Evolutionary conservation across 2,797 vertebrate genomes (phyloP), one percentile per base, ranked within the genome.

Genomic region (Anniella stebbinsi): DNA sequence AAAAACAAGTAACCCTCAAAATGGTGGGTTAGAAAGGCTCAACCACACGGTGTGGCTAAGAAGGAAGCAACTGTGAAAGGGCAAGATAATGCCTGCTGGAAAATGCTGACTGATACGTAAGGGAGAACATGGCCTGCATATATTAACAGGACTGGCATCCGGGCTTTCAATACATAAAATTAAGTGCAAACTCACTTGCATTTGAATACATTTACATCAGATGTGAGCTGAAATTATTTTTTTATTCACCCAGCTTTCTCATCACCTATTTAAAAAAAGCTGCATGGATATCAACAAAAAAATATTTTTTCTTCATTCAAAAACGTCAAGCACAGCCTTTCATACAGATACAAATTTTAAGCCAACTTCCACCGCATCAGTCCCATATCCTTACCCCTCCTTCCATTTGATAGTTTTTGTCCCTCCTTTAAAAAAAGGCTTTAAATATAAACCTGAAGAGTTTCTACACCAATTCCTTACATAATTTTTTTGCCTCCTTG

Each of bases 261-360:
- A 25, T 18, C 81, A 78, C 80, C 54, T 4, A 1, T 21, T n/a
- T 60, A 7, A 81, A 45, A 88, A 84, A 25, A 69, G 10, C 33
- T n/a, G 41, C 18, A 41, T 48, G 73, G 1, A 41, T 67, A 30
- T 21, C 3, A 21, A 45, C 91, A 88, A 66, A 23, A 30, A 89
- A 45, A 45, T 45, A 45, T 33, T 72, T 17, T 82, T 87, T 77
- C 84, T 87, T 84, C 18, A 89, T 78, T 87, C n/a, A 72, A 88
- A 21, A 48, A 73, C 36, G 10, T 6, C 2, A 33, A 54, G 1
- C 8, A 45, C 28, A 63, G 30, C 13, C 63, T 13, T 83, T 23
- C n/a, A 7, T 8, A 36, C 1, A 41, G 36, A 54, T 21, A 89
- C 48, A 15, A 76, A 38, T 83, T 13, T 45, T n/a, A 73, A 82